Conservation (phyloP, 92 coral and sea anemone genomes). For the Heliopora coerulea region DNA sequence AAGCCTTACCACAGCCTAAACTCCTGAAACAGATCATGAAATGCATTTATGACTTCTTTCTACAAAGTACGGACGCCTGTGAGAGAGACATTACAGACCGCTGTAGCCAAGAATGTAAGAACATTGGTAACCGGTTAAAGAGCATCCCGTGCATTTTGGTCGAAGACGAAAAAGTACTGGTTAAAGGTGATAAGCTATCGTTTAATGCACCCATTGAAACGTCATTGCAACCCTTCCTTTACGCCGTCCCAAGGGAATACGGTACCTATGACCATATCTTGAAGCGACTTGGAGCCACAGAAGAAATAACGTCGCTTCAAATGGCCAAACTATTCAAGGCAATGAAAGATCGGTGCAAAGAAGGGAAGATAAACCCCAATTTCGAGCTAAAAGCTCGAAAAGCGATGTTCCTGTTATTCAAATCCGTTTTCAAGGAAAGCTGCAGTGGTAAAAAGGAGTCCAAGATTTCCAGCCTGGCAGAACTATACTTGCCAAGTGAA, state of each 20-base stretch:
- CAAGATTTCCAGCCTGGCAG: conserved; percentile 55
- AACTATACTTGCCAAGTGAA: conserved; percentile 83
- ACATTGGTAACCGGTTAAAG: conserved; percentile 35
- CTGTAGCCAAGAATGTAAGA: conserved; percentile 44
- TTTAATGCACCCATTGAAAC: conserved; percentile 30
- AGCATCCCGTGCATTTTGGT: conserved; percentile 52
- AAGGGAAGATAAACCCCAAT: conserved; percentile 28
- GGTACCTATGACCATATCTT: conserved; percentile 30
- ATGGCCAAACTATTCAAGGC: conserved; percentile 37
- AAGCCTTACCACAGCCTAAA: conserved; percentile 4
- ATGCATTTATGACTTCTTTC: conserved; percentile 57
- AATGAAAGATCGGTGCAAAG: conserved; percentile 33
- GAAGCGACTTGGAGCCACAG: conserved; percentile 49
- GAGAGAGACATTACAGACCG: background rate
- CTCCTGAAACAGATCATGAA: conserved; percentile 49
- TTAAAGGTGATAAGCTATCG: conserved; percentile 43
- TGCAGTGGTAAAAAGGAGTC: conserved; percentile 12
- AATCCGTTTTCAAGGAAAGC: conserved; percentile 28
- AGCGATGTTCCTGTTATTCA: conserved; percentile 41
- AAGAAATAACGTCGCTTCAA: conserved; percentile 27
- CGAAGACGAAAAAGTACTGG: conserved; percentile 39
- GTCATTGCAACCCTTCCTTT: conserved; percentile 50
- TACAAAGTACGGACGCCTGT: background rate
- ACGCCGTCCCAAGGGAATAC: conserved; percentile 46
- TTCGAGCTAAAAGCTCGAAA: conserved; percentile 27